These are phyloP conservation scores for Larimichthys crocea DNA, from an alignment of 2,113 vertebrate species.

Conservation along the genomic window DNA sequence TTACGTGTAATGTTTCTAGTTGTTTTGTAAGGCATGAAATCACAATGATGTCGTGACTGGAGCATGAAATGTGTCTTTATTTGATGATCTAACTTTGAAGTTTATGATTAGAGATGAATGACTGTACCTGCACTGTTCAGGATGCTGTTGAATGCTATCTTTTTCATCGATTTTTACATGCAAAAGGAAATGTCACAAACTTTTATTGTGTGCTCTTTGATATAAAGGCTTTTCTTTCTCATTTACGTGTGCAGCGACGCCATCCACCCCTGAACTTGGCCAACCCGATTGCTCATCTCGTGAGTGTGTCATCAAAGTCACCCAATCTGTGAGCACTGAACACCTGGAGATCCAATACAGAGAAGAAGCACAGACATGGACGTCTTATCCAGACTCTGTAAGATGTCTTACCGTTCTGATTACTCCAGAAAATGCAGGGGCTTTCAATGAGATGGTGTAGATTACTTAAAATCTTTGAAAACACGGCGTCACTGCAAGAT, in stretches of 20 bases:
- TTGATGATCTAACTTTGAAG: background rate
- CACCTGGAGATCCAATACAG: conserved; percentile 73
- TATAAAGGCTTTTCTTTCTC: background rate
- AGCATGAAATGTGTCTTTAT: background rate
- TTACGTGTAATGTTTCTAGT: background rate
- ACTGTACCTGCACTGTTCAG: too few species aligned
- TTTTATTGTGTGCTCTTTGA: background rate
- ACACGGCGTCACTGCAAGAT: background rate
- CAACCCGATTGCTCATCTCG: conserved; percentile 60
- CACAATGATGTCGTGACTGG: background rate
- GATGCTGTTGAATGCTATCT: too few species aligned
- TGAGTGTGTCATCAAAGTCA: conserved; percentile 54
- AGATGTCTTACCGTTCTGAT: conserved; percentile 32
- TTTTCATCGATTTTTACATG: too few species aligned
- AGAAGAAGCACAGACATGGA: conserved; percentile 52
- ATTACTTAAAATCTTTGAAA: conserved; percentile 9
- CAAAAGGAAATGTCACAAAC: background rate
- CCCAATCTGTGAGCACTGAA: background rate
- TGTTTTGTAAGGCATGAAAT: background rate
- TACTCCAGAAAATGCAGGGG: background rate
- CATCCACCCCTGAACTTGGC: conserved; percentile 50
- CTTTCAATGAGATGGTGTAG: conserved; percentile 9
- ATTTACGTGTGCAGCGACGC: conserved; percentile 59
- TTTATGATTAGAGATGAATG: background rate
- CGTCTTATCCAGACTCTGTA: conserved; percentile 47